Base-by-base conservation (phyloP, 53 echinoderm and acorn worm genomes). In the Luidia sarsii region DNA sequence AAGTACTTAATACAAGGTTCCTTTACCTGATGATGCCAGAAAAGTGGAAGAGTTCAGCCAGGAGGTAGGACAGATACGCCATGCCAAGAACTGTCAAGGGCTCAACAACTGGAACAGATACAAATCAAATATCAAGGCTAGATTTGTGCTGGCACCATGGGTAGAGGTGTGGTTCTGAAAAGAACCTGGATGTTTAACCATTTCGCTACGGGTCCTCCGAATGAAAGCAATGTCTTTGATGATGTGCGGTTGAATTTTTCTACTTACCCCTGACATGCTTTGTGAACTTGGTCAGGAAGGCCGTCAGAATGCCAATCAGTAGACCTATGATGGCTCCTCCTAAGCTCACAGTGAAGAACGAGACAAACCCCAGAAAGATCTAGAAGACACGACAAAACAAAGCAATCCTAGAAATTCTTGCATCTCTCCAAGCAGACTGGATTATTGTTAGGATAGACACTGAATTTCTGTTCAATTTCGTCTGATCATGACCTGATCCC, bases 271-370 rank as follows among this genome's bases (percentile, higher is more conserved):
- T 71, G 65, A 97, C 89, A 62, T 91, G 89, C 68, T 94, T 85
- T 23, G 94, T 92, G 39, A 80, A 99, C 52, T 68, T 85, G 7
- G 91, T 85, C 70, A 99, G 73, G 68, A 94, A 25, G 0, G 99
- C 94, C 7, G 99, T 91, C 22, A 84, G 33, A 36, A 99, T 50
- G 3, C 99, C 99, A 38, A 94, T 72, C 3, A 91, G 38, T 53
- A 86, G 11, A 1, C 99, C 99, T n/a, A 99, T 65, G 4, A 80
- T 10, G 24, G 91, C 75, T 1, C 94, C 99, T 7, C 99, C 99
- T 34, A 99, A 52, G 57, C 94, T 94, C 63, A 99, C 87, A 7
- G 89, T 85, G 81, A 99, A 94, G 85, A 99, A 99, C n/a, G 94
- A 94, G 16, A 89, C 71, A 54, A 94, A 49, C 0, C 99, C 97